These are phyloP conservation scores for Pseudochirops cupreus DNA, from an alignment of 2,797 vertebrate genomes.

Conservation along the genomic window DNA sequence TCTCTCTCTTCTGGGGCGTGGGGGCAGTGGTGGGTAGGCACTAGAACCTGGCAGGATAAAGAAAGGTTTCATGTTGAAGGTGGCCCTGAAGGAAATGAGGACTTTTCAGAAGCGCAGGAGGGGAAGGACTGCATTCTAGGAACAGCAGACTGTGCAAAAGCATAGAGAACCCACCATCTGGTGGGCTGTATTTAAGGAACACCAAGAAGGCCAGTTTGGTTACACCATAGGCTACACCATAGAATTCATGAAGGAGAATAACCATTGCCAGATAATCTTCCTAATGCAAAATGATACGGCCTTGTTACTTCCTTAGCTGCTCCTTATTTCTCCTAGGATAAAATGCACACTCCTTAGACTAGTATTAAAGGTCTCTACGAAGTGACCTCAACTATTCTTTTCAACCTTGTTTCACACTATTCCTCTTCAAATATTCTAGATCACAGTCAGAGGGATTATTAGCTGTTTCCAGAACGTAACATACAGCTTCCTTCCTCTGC, in stretches of 20 bases:
- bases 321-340: background rate
- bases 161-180: too few species aligned
- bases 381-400: background rate
- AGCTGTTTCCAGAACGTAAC: background rate
- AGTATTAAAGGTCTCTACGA: background rate
- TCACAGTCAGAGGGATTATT: background rate
- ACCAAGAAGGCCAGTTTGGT: too few species aligned
- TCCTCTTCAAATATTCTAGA: background rate
- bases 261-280: too few species aligned
- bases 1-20: background rate
- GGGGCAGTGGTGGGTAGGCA: background rate
- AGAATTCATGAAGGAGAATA: too few species aligned
- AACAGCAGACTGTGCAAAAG: too few species aligned
- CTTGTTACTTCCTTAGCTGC: too few species aligned
- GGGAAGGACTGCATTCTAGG: too few species aligned
- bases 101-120: too few species aligned
- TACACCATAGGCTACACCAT: too few species aligned
- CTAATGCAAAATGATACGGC: too few species aligned
- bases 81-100: background rate
- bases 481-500: background rate
- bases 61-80: background rate
- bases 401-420: background rate
- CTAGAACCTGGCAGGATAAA: background rate
- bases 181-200: too few species aligned
- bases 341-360: background rate